A percentile compares a stretch with the other conserved stretches of the same genome.
These are phyloP conservation scores for Spodoptera exigua DNA, from an alignment of 2,888 invertebrate species.

Conservation along the genomic window DNA sequence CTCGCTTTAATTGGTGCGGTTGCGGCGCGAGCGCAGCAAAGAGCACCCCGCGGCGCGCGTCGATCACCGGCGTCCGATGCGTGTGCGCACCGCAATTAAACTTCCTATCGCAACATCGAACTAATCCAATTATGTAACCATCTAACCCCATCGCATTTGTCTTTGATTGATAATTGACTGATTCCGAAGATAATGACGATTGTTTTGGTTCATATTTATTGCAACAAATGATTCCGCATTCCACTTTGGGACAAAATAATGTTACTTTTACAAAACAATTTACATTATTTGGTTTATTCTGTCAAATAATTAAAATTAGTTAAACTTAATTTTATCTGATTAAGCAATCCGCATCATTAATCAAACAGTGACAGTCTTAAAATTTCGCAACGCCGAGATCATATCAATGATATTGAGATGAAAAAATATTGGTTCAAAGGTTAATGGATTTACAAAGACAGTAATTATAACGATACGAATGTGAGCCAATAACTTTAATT, in stretches of 20 bases:
- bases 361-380: constrained; percentile 31
- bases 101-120: constrained; percentile 75
- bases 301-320: constrained; percentile 16
- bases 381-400: constrained; percentile 32
- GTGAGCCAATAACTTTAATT: constrained; percentile 52
- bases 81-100: constrained; percentile 84
- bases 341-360: constrained; percentile 45
- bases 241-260: too few relatives aligned
- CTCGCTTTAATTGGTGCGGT: constrained; percentile 66
- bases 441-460: constrained; percentile 55
- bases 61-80: constrained; percentile 76
- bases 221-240: background rate
- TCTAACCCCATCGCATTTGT: constrained; percentile 71
- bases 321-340: constrained; percentile 29
- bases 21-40: constrained; percentile 78
- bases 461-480: constrained; percentile 49
- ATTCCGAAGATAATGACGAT: constrained; percentile 67
- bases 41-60: constrained; percentile 83
- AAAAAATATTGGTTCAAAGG: constrained; percentile 38
- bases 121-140: constrained; percentile 87
- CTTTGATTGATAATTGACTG: constrained; percentile 76
- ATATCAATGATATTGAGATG: constrained; percentile 25
- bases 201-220: constrained; percentile 32
- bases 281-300: too few relatives aligned
- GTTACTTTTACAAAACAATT: too few relatives aligned